These are phyloP conservation scores for Mohoua ochrocephala DNA, from an alignment of 2,113 vertebrate species.

Conservation along the genomic window DNA sequence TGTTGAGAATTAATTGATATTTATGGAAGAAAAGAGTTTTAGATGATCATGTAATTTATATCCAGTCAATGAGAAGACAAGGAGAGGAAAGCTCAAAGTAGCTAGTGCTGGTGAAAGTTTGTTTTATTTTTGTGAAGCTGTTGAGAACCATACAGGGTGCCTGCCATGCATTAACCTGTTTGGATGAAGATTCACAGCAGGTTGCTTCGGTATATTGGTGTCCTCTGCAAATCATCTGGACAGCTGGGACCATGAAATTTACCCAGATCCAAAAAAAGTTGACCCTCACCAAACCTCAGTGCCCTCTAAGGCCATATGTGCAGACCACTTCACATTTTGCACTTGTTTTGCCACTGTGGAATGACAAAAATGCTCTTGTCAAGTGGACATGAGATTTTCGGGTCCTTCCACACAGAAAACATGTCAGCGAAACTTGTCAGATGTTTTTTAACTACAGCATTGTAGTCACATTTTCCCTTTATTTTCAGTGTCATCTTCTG, in stretches of 20 bases:
- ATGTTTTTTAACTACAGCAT: not conserved
- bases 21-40: not conserved
- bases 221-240: slow-evolving; percentile 90
- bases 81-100: slow-evolving; percentile 21
- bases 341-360: slow-evolving; percentile 76
- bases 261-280: slow-evolving; percentile 80
- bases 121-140: slow-evolving; percentile 58
- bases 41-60: slow-evolving; percentile 23
- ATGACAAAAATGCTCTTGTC: slow-evolving; percentile 74
- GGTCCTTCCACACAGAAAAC: slow-evolving; percentile 57
- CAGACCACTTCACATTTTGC: slow-evolving; percentile 74
- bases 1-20: not conserved
- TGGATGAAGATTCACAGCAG: slow-evolving; percentile 85
- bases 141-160: slow-evolving; percentile 65
- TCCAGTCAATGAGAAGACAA: slow-evolving; percentile 11
- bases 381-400: slow-evolving; percentile 70
- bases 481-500: not conserved
- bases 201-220: slow-evolving; percentile 73
- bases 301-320: slow-evolving; percentile 73
- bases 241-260: slow-evolving; percentile 90
- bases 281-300: slow-evolving; percentile 73
- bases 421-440: slow-evolving; percentile 36
- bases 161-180: slow-evolving; percentile 81
- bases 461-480: not conserved
- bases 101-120: not conserved